Evolutionary conservation across 1,140 invertebrate genomes (phyloP).

Genomic region (Lepidurus apus): DNA sequence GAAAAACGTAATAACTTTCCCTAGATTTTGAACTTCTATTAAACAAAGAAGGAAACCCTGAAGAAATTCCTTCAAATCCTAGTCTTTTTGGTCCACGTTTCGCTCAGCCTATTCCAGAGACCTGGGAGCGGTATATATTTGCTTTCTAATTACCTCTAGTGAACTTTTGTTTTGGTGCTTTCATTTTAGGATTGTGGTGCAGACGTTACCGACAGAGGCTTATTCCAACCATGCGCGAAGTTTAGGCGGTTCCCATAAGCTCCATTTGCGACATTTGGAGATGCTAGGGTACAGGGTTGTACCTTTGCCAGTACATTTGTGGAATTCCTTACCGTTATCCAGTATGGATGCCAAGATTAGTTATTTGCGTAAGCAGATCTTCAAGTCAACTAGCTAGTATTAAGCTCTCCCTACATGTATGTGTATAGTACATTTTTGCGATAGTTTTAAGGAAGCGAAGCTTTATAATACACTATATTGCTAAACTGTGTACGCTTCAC

Average conservation of each 20-base stretch:
- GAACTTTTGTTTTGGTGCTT: not conserved
- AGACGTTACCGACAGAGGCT: conserved; percentile 19
- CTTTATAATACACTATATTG: conserved; percentile 7
- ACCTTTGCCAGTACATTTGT: conserved; percentile 49
- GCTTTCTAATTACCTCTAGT: not conserved
- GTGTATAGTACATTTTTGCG: not conserved
- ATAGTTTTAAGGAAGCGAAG: not conserved
- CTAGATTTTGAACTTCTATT: conserved; percentile 40
- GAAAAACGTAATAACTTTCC: not conserved
- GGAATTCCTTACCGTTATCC: conserved; percentile 48
- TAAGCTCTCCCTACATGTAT: not conserved
- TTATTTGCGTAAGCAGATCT: conserved; percentile 27
- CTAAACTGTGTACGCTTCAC: not conserved
- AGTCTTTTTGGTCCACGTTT: conserved; percentile 6
- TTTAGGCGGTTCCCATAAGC: conserved; percentile 39
- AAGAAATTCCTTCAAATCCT: not conserved
- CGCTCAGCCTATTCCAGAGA: not conserved
- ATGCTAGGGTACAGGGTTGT: conserved; percentile 55
- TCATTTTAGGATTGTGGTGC: conserved; percentile 25
- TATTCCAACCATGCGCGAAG: conserved; percentile 36
- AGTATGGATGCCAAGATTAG: conserved; percentile 27
- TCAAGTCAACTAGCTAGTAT: not conserved
- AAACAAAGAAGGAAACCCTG: conserved; percentile 37
- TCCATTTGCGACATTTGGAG: conserved; percentile 53
- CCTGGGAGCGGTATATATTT: not conserved